A percentile compares a stretch with the other conserved stretches of the same genome.
phyloP scores from a whole-genome alignment of 2,113 vertebrate genomes.

The Pycnonotus jocosus region DNA sequence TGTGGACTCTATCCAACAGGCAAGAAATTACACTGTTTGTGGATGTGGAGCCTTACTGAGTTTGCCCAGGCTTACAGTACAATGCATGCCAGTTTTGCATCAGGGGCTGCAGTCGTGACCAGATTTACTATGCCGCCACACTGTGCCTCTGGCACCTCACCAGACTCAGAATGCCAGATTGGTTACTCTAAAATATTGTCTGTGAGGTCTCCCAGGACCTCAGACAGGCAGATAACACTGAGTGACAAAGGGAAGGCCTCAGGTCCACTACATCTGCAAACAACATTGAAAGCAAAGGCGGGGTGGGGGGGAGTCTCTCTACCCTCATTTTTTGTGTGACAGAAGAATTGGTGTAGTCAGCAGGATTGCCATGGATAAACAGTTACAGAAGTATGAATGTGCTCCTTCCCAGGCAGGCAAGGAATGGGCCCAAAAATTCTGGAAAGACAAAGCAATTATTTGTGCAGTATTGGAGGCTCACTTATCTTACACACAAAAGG shows the following conservation, averaged over 20 bases:
- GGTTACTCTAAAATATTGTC: background rate
- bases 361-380: background rate
- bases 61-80: background rate
- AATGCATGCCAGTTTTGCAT: background rate
- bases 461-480: background rate
- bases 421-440: background rate
- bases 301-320: fast-evolving
- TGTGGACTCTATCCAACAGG: background rate
- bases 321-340: background rate
- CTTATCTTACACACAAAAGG: background rate
- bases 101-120: fast-evolving
- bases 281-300: background rate
- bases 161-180: background rate
- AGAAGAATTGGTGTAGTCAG: background rate
- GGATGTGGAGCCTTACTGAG: background rate
- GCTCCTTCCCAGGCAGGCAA: background rate
- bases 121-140: fast-evolving
- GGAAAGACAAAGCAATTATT: background rate
- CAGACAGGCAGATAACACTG: background rate
- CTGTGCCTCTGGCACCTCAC: background rate
- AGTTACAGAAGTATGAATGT: background rate
- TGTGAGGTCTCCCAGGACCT: background rate
- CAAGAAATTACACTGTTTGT: background rate
- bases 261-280: background rate
- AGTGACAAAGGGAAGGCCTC: background rate